phyloP scores from a whole-genome alignment of 2,888 invertebrate species.

The Ariolimax columbianus region DNA sequence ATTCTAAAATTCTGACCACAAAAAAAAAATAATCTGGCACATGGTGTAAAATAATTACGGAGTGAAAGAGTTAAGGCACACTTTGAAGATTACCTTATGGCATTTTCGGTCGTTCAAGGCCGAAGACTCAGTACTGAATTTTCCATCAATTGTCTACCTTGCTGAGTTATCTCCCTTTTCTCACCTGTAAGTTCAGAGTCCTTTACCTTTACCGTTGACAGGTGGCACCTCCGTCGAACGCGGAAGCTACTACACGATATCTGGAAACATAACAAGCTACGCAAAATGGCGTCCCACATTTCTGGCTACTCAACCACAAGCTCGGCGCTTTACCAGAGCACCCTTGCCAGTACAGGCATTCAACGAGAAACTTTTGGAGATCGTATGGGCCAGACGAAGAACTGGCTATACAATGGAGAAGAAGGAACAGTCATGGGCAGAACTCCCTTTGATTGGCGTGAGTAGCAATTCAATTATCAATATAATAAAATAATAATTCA shows the following conservation, averaged over 20 bases:
- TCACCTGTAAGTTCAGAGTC: constrained; percentile 7
- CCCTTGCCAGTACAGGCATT: constrained; percentile 52
- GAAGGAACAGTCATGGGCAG: constrained; percentile 54
- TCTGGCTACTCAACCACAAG: constrained; percentile 53
- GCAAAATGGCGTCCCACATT: constrained; percentile 51
- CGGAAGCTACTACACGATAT: neutral
- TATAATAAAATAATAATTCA: no score
- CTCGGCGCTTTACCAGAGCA: constrained; percentile 54
- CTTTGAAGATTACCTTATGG: no score
- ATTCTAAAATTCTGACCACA: no score
- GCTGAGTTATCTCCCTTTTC: constrained; percentile 26
- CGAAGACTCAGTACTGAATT: no score
- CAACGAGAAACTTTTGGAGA: constrained; percentile 53
- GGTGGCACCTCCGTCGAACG: constrained; percentile 23
- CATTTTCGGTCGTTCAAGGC: no score
- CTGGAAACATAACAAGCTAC: constrained; percentile 49
- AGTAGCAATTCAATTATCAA: no score
- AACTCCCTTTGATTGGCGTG: constrained; percentile 51
- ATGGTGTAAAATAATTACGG: no score
- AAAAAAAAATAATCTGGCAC: no score
- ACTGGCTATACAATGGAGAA: constrained; percentile 51
- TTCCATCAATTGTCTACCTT: neutral
- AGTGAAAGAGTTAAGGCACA: no score
- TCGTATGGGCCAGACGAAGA: constrained; percentile 52
- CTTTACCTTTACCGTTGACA: neutral